Evolutionary conservation across 2,113 vertebrate species (phyloP).

Genomic region (Cyphomyrus discorhynchus): DNA sequence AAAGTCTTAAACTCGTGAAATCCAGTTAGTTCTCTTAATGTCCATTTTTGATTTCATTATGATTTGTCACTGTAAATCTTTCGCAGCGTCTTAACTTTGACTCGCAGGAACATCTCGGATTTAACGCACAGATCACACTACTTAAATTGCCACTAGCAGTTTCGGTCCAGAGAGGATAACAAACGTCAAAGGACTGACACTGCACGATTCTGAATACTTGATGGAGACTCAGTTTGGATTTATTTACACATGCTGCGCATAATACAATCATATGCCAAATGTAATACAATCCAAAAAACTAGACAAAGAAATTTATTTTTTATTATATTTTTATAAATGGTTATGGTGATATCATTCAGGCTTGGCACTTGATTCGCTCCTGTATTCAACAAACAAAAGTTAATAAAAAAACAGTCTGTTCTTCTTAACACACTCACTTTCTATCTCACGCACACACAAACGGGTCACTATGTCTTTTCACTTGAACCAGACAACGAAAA

Average conservation of each 20-base stretch:
- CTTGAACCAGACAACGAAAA: neutral
- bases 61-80: neutral
- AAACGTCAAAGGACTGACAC: neutral
- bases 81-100: neutral
- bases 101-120: neutral
- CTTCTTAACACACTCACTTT: neutral
- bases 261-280: neutral
- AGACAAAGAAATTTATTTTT: neutral
- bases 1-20: neutral
- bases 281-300: neutral
- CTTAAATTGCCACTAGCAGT: neutral
- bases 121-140: neutral
- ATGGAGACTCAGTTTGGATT: neutral
- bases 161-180: neutral
- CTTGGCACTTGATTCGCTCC: neutral
- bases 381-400: neutral
- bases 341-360: neutral
- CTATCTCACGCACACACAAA: neutral
- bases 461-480: neutral
- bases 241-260: neutral
- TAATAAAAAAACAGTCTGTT: neutral
- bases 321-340: neutral
- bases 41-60: neutral
- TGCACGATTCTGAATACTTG: neutral
- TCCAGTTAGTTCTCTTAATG: neutral